A percentile compares a stretch with the other conserved stretches of the same genome.
These are phyloP conservation scores for Notarius quadriscutis DNA, from an alignment of 2,113 vertebrate genomes.

Conservation along the genomic window DNA sequence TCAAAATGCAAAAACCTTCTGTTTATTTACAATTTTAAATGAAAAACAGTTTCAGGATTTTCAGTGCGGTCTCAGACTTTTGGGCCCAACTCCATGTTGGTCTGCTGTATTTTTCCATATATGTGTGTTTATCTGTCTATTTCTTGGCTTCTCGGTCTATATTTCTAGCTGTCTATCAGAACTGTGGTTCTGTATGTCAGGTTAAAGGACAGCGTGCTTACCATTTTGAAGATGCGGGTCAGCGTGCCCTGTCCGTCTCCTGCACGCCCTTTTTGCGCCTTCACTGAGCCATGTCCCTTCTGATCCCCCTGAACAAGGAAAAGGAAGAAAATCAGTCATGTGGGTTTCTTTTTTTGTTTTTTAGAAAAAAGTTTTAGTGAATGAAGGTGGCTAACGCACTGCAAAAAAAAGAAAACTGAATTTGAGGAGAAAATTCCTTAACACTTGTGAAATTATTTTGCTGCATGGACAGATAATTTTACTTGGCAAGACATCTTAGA, in stretches of 20 bases:
- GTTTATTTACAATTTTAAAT: background rate
- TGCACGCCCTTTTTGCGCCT: conserved; percentile 84
- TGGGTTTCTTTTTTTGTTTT: background rate
- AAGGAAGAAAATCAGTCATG: background rate
- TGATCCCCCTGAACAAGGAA: conserved; percentile 65
- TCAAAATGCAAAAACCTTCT: too few relatives aligned
- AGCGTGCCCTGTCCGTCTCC: conserved; percentile 90
- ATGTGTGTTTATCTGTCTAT: background rate
- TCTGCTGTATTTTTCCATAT: background rate
- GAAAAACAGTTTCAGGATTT: background rate
- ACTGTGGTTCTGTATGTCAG: background rate
- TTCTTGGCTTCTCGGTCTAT: background rate
- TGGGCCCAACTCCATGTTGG: background rate
- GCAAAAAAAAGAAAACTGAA: too few relatives aligned
- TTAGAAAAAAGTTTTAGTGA: background rate
- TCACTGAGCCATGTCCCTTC: conserved; percentile 67
- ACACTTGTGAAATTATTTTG: too few relatives aligned
- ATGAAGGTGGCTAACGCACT: too few relatives aligned
- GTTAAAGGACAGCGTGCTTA: conserved; percentile 66
- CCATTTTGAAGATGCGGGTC: conserved; percentile 98
- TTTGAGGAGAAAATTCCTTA: too few relatives aligned
- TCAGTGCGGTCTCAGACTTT: background rate
- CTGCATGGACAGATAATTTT: too few relatives aligned
- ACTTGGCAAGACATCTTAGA: too few relatives aligned
- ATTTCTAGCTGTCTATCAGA: background rate